Percentiles rank a stretch among this genome's conserved stretches.
These are phyloP conservation scores for Blastobasis adustella DNA, from an alignment of 2,888 invertebrate species.

Conservation along the genomic window DNA sequence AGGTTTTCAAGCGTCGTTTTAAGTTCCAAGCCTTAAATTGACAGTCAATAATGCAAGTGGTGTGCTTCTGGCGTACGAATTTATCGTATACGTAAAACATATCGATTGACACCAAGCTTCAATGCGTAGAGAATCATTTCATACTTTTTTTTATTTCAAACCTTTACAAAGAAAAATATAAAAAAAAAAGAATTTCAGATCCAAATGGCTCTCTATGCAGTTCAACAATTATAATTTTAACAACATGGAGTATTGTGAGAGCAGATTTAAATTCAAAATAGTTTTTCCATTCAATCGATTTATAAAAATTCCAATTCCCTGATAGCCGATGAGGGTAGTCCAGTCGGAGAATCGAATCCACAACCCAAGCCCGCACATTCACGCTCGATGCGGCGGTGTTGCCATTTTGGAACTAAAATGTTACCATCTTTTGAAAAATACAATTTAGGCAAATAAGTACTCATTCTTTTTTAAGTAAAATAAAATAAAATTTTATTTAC, in stretches of 20 bases:
- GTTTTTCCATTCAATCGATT: neutral
- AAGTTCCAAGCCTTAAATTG: too few relatives aligned
- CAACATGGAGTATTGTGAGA: neutral
- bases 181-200: neutral
- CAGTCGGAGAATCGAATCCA: constrained; percentile 28
- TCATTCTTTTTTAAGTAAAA: neutral
- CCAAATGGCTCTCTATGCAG: neutral
- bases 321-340: neutral
- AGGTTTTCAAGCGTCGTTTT: too few relatives aligned
- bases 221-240: neutral
- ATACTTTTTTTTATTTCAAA: too few relatives aligned
- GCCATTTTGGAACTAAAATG: constrained; percentile 24
- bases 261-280: neutral
- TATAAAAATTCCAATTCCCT: neutral
- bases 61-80: too few relatives aligned
- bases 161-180: neutral
- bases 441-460: neutral
- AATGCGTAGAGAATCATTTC: too few relatives aligned
- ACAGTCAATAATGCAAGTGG: too few relatives aligned
- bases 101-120: too few relatives aligned
- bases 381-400: constrained; percentile 62
- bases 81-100: too few relatives aligned
- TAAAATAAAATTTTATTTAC: neutral
- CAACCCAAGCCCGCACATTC: constrained; percentile 74
- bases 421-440: constrained; percentile 7